Conservation (phyloP, 1,140 invertebrate genomes). For the Panagrolaimus sp. region DNA sequence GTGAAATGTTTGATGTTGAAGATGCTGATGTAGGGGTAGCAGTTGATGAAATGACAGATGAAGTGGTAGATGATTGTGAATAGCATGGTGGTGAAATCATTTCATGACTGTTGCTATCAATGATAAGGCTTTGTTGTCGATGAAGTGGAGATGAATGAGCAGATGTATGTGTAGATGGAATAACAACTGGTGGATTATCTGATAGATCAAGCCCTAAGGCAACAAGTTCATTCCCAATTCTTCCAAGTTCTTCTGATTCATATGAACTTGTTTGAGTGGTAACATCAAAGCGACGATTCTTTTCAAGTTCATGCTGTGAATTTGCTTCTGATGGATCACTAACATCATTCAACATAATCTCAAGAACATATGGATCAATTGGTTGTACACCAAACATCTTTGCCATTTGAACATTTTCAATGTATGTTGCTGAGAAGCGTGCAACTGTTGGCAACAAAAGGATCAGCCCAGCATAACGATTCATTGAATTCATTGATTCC, state of each 20-base stretch:
- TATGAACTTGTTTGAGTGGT: not conserved
- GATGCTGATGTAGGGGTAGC: not conserved
- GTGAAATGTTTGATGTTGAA: not conserved
- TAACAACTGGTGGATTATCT: not conserved
- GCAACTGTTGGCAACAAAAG: slow-evolving; percentile 39
- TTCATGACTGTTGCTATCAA: too few species aligned
- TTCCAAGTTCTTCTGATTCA: not conserved
- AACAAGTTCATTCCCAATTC: not conserved
- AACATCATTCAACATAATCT: slow-evolving; percentile 31
- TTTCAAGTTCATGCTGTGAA: not conserved
- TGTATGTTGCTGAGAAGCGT: slow-evolving; percentile 43
- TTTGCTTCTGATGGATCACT: not conserved
- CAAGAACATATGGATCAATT: slow-evolving; percentile 40
- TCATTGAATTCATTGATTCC: slow-evolving; percentile 35
- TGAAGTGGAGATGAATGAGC: not conserved
- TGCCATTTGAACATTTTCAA: slow-evolving; percentile 41
- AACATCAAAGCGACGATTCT: not conserved
- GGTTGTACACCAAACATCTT: slow-evolving; percentile 42
- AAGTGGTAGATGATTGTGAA: not conserved
- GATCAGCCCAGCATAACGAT: slow-evolving; percentile 41
- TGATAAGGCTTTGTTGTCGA: too few species aligned
- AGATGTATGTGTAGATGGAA: not conserved
- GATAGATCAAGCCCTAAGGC: slow-evolving; percentile 1
- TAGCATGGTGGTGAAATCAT: not conserved
- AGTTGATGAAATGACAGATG: too few species aligned